Percentiles rank a stretch among this genome's conserved stretches.
Evolutionary conservation across 2,888 invertebrate genomes (phyloP).

Genomic region (Spisula solida): DNA sequence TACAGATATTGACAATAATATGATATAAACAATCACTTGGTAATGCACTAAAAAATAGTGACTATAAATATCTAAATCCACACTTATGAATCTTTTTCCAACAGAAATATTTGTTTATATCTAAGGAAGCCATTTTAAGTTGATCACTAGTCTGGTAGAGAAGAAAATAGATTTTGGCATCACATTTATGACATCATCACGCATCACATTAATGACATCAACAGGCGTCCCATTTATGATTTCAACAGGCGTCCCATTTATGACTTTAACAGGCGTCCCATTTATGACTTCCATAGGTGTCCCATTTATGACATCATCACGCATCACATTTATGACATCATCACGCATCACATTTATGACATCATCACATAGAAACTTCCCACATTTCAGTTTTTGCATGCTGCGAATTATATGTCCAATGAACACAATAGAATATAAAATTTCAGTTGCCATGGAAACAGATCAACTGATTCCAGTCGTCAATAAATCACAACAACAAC

Average conservation of each 20-base stretch:
- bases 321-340: too few relatives aligned
- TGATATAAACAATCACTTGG: neutral
- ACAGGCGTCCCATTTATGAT: too few relatives aligned
- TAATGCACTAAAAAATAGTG: neutral
- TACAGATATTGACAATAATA: neutral
- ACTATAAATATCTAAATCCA: neutral
- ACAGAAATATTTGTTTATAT: neutral
- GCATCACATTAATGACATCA: too few relatives aligned
- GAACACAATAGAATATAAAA: conserved; percentile 1
- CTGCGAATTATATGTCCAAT: neutral
- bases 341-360: neutral
- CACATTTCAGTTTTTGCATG: neutral
- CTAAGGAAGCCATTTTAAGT: neutral
- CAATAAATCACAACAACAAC: conserved; percentile 25
- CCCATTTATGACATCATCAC: neutral
- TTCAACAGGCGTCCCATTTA: too few relatives aligned
- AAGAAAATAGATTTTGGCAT: conserved; percentile 5
- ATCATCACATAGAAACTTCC: neutral
- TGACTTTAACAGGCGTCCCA: too few relatives aligned
- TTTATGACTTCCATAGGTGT: conserved; percentile 3
- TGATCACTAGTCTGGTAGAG: neutral
- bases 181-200: neutral
- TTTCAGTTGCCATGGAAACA: conserved; percentile 21
- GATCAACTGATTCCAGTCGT: conserved; percentile 17
- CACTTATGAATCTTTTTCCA: neutral